Evolutionary conservation across 2,888 invertebrate genomes (phyloP).

Genomic region (Xanthia togata): DNA sequence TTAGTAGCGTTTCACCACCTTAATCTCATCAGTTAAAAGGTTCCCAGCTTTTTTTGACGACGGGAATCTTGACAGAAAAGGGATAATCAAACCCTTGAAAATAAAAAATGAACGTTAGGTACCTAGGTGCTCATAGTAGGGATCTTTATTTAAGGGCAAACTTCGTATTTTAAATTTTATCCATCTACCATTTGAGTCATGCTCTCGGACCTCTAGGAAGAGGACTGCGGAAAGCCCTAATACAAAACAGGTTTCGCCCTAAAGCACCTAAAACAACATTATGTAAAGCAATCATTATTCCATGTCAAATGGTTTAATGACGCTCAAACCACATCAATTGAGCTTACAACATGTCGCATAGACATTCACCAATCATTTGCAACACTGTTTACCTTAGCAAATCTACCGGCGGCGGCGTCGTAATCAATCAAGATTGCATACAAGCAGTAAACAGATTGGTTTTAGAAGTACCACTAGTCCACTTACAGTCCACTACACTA

Average conservation of each 20-base stretch:
- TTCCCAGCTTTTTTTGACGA: background rate
- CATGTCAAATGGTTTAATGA: constrained; percentile 7
- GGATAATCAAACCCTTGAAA: background rate
- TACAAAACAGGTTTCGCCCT: background rate
- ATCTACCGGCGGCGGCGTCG: constrained; percentile 10
- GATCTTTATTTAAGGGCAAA: background rate
- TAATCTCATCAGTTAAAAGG: background rate
- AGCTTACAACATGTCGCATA: constrained; percentile 37
- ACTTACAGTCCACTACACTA: background rate
- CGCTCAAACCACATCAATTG: constrained; percentile 25
- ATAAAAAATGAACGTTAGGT: background rate
- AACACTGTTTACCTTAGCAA: constrained; percentile 37
- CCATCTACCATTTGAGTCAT: background rate
- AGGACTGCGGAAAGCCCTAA: too few relatives aligned
- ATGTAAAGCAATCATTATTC: background rate
- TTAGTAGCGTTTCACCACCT: background rate
- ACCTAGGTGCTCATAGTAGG: background rate
- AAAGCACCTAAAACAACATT: background rate
- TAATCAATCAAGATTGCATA: constrained; percentile 39
- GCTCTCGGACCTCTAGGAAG: background rate
- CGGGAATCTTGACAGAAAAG: background rate
- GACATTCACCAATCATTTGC: constrained; percentile 41
- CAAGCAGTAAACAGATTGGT: background rate
- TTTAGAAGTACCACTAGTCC: constrained; percentile 1
- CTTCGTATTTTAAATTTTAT: too few relatives aligned